Evolutionary conservation across 2,797 vertebrate genomes (phyloP).

Genomic region (Catharus ustulatus): DNA sequence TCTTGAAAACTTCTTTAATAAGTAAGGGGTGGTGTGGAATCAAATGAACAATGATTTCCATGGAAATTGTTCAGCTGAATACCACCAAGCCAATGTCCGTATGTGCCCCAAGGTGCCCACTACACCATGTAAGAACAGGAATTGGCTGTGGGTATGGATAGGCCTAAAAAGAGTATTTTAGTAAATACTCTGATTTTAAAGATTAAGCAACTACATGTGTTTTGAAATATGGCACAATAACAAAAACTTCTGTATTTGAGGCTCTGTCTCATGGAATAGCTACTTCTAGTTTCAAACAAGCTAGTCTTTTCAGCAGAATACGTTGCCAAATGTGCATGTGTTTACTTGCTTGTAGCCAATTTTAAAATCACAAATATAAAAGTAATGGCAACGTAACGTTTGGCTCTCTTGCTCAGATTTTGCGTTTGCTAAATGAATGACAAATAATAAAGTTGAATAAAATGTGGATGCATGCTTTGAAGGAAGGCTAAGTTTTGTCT

Average conservation of each 20-base stretch:
- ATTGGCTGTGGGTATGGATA: background rate
- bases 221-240: background rate
- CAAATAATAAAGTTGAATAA: background rate
- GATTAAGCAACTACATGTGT: background rate
- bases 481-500: background rate
- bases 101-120: fast-evolving
- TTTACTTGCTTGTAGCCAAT: background rate
- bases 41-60: background rate
- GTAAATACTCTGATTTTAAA: background rate
- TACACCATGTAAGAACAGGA: background rate
- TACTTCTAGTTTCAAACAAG: background rate
- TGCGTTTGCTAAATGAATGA: background rate
- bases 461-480: background rate
- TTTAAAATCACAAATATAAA: background rate
- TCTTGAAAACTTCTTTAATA: background rate
- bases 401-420: background rate
- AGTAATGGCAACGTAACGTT: background rate
- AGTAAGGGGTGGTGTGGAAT: slow-evolving; percentile 46
- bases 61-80: background rate
- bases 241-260: background rate
- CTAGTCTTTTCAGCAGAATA: background rate
- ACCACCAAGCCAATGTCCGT: background rate
- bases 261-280: background rate
- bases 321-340: background rate
- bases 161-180: background rate